Evolutionary conservation across 2,888 invertebrate species (phyloP).

Genomic region (Scelioninae gen. 2): DNA sequence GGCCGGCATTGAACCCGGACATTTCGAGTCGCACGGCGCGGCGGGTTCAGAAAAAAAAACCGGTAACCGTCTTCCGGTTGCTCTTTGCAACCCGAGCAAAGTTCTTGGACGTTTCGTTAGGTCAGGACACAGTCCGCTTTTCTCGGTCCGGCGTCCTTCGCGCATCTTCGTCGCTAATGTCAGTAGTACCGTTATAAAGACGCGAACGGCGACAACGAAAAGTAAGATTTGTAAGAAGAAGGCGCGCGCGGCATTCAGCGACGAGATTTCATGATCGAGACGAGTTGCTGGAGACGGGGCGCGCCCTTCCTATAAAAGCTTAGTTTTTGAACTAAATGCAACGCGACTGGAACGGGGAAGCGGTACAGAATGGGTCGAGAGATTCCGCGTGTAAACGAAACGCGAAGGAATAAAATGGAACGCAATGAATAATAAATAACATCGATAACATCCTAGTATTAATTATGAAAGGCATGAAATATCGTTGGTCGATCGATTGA

Average conservation of each 20-base stretch:
- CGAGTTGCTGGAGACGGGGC: constrained; percentile 4
- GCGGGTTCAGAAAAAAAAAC: too few species aligned
- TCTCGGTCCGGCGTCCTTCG: constrained; percentile 48
- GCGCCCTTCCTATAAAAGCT: constrained; percentile 15
- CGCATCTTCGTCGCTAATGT: constrained; percentile 46
- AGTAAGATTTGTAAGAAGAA: constrained; percentile 33
- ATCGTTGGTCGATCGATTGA: constrained; percentile 50
- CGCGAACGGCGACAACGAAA: constrained; percentile 49
- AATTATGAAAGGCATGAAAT: constrained; percentile 42
- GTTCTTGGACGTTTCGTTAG: constrained; percentile 39
- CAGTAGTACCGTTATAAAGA: constrained; percentile 54
- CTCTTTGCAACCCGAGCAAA: constrained; percentile 16
- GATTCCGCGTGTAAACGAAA: constrained; percentile 12
- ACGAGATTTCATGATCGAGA: constrained; percentile 25
- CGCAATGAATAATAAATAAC: constrained; percentile 50
- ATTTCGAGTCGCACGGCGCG: too few species aligned
- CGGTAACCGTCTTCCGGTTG: too few species aligned
- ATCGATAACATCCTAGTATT: constrained; percentile 14
- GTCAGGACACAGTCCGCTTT: constrained; percentile 35
- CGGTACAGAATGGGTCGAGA: constrained; percentile 26
- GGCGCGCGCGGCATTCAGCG: constrained; percentile 25
- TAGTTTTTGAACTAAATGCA: constrained; percentile 45
- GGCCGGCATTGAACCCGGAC: too few species aligned
- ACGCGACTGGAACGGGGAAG: constrained; percentile 18
- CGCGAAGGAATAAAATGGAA: constrained; percentile 7